phyloP scores from a whole-genome alignment of 1,140 invertebrate species.

The Gyrodactylus bullatarudis region DNA sequence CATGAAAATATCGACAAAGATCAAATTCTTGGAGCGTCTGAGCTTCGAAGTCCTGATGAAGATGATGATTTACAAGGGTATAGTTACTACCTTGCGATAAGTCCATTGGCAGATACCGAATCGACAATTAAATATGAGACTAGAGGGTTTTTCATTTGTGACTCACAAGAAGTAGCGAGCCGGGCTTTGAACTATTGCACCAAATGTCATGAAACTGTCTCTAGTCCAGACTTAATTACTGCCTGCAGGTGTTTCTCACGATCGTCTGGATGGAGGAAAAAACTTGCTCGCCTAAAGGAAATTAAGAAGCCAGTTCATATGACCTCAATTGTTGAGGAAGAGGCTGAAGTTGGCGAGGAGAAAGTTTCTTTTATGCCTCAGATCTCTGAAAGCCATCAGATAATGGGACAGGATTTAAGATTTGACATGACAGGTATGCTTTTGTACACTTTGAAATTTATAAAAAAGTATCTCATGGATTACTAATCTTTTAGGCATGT shows the following conservation, averaged over 20 bases:
- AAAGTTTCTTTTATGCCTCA: neutral
- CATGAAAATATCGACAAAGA: neutral
- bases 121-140: neutral
- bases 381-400: neutral
- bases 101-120: neutral
- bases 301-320: neutral
- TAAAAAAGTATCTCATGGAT: neutral
- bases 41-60: slow-evolving; percentile 5
- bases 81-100: neutral
- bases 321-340: neutral
- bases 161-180: slow-evolving; percentile 8
- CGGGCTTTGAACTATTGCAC: slow-evolving; percentile 6
- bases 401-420: neutral
- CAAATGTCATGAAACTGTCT: neutral
- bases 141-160: slow-evolving; percentile 9
- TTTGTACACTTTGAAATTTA: neutral
- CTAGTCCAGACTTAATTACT: neutral
- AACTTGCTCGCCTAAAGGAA: neutral
- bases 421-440: neutral
- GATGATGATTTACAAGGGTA: neutral
- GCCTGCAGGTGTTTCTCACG: neutral
- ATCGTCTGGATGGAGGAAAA: neutral
- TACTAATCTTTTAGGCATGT: slow-evolving; percentile 50
- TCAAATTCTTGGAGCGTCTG: neutral
- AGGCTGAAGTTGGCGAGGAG: no score